Evolutionary conservation across 1,140 invertebrate genomes (phyloP), one percentile per base, ranked within the genome.

Genomic region (Aricia agestis): DNA sequence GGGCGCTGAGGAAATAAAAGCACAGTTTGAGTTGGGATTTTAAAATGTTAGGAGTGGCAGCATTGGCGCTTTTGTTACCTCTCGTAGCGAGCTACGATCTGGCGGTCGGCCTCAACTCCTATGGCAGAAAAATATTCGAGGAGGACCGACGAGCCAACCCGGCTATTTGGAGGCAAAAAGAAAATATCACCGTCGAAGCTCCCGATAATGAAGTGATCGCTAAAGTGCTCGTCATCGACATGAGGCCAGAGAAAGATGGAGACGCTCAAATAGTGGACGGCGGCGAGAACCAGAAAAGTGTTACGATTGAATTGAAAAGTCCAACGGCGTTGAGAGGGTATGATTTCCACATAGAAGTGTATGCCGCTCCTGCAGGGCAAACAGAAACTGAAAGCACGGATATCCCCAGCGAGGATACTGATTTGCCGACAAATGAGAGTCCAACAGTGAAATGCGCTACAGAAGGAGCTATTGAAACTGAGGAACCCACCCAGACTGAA

Each of bases 251-350:
- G 66, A 90, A 91, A 70, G 83, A 90, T 71, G 89, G 87, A 6
- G 82, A 85, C 66, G 87, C 76, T 0, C 76, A 74, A 74, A 82
- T 91, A 6, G 76, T 84, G 0, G 82, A 84, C 61, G 89, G 89
- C 4, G 87, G 87, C 63, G 75, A 78, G 63, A 82, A 83, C 41
- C 70, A 84, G 7, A 80, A 82, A 6, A 85, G 80, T 66, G 87
- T 91, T 31, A 89, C 86, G 5, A 78, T 91, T 70, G 83, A 89
- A 76, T 68, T 91, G 0, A 87, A 90, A 74, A 87, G 87, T 59
- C 89, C 89, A 6, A 82, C 85, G 6, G 78, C 81, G 17, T 80
- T 91, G 41, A 74, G 87, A 72, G 89, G 89, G 41, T 87, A 85
- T 63, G 81, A 85, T 17, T 91, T 89, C 67, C 78, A 82, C 11